phyloP scores from a whole-genome alignment of 2,113 vertebrate genomes.

The Seriola quinqueradiata region DNA sequence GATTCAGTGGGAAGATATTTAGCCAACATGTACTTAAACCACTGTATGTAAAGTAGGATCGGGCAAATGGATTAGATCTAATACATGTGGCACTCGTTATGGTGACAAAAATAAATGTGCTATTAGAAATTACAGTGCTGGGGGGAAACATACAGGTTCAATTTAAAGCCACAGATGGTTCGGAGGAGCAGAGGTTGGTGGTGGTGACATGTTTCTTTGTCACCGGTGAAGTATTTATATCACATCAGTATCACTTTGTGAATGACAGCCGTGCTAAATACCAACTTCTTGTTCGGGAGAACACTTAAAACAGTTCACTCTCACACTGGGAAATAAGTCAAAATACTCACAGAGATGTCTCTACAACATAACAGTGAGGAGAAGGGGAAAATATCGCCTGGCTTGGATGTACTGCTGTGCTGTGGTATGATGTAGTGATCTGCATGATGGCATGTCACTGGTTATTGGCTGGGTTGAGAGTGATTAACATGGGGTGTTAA shows the following conservation, averaged over 20 bases:
- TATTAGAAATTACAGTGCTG: constrained; percentile 48
- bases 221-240: constrained; percentile 27
- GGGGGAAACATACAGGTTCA: constrained; percentile 41
- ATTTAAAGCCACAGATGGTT: constrained; percentile 57
- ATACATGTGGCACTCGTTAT: constrained; percentile 44
- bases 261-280: constrained; percentile 43
- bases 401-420: constrained; percentile 57
- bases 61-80: constrained; percentile 62
- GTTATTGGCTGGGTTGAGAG: constrained; percentile 79
- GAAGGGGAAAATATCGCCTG: constrained; percentile 51
- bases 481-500: constrained; percentile 85
- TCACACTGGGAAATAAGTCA: constrained; percentile 50
- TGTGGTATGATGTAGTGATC: constrained; percentile 73
- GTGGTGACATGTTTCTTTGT: constrained; percentile 48
- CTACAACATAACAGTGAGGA: constrained; percentile 54
- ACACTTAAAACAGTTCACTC: constrained; percentile 37
- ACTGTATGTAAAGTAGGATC: constrained; percentile 66
- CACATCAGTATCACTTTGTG: constrained; percentile 23
- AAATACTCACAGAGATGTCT: constrained; percentile 57
- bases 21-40: constrained; percentile 73
- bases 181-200: neutral
- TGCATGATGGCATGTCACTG: constrained; percentile 76
- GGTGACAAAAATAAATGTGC: constrained; percentile 67
- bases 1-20: constrained; percentile 73
- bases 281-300: constrained; percentile 42